Conservation (phyloP, 2,888 invertebrate genomes). For the Xestia rhomboidea region DNA sequence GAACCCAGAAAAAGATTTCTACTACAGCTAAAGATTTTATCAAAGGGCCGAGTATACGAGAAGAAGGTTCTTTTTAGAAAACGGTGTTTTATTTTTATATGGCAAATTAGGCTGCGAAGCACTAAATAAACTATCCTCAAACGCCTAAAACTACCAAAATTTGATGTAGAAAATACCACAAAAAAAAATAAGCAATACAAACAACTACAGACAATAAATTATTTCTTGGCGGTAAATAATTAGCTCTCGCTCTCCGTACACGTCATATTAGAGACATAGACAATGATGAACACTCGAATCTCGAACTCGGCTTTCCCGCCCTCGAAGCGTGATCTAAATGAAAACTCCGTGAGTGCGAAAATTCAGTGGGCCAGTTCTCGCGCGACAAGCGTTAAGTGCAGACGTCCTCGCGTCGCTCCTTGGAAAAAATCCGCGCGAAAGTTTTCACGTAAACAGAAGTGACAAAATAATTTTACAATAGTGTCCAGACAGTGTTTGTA, state of each 20-base stretch:
- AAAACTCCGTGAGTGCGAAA: conserved; percentile 77
- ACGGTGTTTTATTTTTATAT: background rate
- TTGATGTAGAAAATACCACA: conserved; percentile 20
- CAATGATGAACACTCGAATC: conserved; percentile 73
- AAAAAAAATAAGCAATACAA: conserved; percentile 6
- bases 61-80: background rate
- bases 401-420: conserved; percentile 68
- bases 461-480: conserved; percentile 68
- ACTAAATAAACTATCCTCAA: conserved; percentile 22
- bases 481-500: conserved; percentile 73
- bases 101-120: background rate
- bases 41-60: background rate
- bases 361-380: conserved; percentile 75
- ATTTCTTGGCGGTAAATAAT: conserved; percentile 44
- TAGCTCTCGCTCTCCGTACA: conserved; percentile 44
- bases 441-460: conserved; percentile 67
- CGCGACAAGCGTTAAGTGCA: conserved; percentile 77
- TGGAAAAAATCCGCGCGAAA: conserved; percentile 82
- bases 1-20: background rate
- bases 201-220: conserved; percentile 22
- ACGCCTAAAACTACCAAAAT: background rate
- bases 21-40: background rate
- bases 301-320: conserved; percentile 79
- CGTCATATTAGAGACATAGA: conserved; percentile 65
- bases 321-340: conserved; percentile 77